A percentile compares a stretch with the other conserved stretches of the same genome.
Conservation (phyloP, 2,113 vertebrate species). For the Leucopsar rothschildi region DNA sequence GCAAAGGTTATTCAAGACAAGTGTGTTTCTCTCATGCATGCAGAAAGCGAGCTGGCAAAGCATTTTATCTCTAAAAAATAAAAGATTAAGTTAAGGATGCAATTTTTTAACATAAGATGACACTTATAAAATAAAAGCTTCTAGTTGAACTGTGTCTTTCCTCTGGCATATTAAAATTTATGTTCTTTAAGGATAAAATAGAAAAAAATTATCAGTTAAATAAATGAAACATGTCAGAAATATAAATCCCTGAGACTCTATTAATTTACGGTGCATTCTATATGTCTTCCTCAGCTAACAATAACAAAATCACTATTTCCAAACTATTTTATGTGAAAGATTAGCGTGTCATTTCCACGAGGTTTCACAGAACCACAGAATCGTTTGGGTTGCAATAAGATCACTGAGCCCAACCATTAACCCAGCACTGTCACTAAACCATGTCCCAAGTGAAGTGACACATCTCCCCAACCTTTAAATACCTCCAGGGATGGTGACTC, state of each 20-base stretch:
- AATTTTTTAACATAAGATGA: not conserved
- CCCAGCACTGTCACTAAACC: not conserved
- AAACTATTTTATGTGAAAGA: not conserved
- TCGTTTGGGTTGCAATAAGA: fast-evolving
- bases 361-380: not conserved
- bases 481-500: not conserved
- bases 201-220: not conserved
- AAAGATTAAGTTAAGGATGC: not conserved
- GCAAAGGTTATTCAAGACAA: not conserved
- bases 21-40: not conserved
- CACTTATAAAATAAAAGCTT: not conserved
- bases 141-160: not conserved
- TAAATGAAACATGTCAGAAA: not conserved
- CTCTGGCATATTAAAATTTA: not conserved
- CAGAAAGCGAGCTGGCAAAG: not conserved
- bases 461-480: not conserved
- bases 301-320: not conserved
- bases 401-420: not conserved
- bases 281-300: not conserved
- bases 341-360: not conserved
- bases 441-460: not conserved
- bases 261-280: not conserved
- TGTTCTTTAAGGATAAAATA: not conserved
- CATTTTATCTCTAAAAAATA: not conserved
- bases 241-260: not conserved